Evolutionary conservation across 2,797 vertebrate species (phyloP), one percentile per base, ranked within the genome.

Genomic region (Enoplosus armatus): DNA sequence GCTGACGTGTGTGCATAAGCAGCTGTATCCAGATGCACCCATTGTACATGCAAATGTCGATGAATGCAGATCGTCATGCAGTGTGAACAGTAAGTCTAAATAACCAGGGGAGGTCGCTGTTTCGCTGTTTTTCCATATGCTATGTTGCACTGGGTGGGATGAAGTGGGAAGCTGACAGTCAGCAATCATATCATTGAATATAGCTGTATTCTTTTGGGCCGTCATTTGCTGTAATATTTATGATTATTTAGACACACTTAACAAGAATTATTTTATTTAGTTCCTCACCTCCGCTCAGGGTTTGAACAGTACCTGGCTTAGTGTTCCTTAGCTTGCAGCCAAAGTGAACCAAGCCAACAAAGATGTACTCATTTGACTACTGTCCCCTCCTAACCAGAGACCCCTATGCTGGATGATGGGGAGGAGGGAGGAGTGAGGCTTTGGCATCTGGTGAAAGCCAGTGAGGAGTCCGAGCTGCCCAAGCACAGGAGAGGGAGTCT

Each of bases 391-490:
- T 18, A 1, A n/a, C 22, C 91, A 99, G 98, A 98, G 91, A 99
- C 98, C 8, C 98, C 98, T 0, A 99, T 99, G 97, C 90, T 99
- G 90, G 98, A 99, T 63, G 98, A 99, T 35, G 97, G 97, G 5
- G 98, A 99, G 26, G 98, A 99, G 83, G 98, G 97, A 1, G 98
- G 97, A 8, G 94, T 98, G 85, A 96, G 96, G 78, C 94, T 97
- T 18, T 99, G 98, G 98, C 98, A 99, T 83, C 93, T 99, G 85
- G 97, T 99, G 56, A 98, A 99, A 83, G 97, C 97, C 24, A 97
- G 89, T 2, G 98, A 99, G 85, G 98, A 99, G 79, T 95, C 97
- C 0, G 98, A 99, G 77, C 94, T 97, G 10, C 97, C 97, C 56
- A 97, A 97, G 70, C 97, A 97, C 75, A 94, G 98, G 43, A 95